Evolutionary conservation across 1,140 invertebrate genomes (phyloP), one percentile per base, ranked within the genome.

Genomic region (Bombus huntii): DNA sequence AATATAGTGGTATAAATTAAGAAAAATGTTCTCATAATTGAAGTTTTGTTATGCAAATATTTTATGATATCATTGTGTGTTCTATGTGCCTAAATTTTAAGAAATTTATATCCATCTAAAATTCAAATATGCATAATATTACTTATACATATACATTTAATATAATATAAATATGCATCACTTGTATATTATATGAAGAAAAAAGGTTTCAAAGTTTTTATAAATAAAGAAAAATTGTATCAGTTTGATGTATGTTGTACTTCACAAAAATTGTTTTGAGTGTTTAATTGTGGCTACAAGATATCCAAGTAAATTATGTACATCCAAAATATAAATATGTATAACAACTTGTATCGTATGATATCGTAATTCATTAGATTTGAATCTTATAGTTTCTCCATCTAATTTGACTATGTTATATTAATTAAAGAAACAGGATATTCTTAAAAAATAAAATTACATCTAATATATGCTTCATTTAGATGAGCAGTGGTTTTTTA

Each of bases 31-130:
- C 87, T 83, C 83, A 76, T 88, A 85, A 87, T 68, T 90, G 78
- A 85, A 85, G 78, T 75, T 83, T 75, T 57, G 39, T 88, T 91
- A 85, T 86, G 83, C 87, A 90, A 47, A 70, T 88, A 88, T 87
- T 90, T 85, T 85, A 85, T 62, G 47, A 78, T 87, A 81, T 89
- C 87, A 71, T 86, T 91, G 88, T 90, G 90, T 92, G 90, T 92
- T 93, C 90, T 89, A 92, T 92, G 91, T 93, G 92, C 91, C 92
- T 92, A 92, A 91, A 90, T 88, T 88, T 86, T 85, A 86, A 91
- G 85, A 71, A 88, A 89, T 80, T 86, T 83, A 81, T 83, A 87
- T 70, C 44, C 85, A 84, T 87, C 81, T 72, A 31, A 88, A 88
- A 25, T 72, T 37, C 74, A 82, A 68, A 59, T 44, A 57, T 83